Percentiles rank a stretch among this genome's conserved stretches.
phyloP scores from a whole-genome alignment of 2,888 invertebrate species.

The Homarus gammarus region DNA sequence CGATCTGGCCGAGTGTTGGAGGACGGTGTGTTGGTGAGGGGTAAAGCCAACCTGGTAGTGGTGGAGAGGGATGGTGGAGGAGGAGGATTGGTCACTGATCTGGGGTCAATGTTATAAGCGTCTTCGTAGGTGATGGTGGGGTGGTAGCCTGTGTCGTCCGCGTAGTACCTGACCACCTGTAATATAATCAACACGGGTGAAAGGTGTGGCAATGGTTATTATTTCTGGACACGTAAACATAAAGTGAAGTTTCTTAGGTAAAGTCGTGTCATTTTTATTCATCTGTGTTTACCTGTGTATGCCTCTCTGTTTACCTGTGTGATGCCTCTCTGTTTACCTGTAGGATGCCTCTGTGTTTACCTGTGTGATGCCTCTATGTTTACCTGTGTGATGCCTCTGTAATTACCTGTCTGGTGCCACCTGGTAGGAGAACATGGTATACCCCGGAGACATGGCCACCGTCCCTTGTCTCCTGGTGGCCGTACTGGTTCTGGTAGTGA shows the following conservation, averaged over 20 bases:
- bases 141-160: constrained; percentile 8
- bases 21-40: background rate
- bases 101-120: background rate
- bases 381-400: background rate
- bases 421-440: constrained; percentile 4
- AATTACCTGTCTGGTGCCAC: constrained; percentile 2
- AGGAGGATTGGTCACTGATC: background rate
- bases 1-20: background rate
- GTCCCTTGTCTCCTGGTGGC: constrained; percentile 5
- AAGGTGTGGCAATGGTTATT: too few relatives aligned
- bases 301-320: too few relatives aligned
- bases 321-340: too few relatives aligned
- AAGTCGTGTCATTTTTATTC: too few relatives aligned
- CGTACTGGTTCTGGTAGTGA: background rate
- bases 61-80: background rate
- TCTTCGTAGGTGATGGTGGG: background rate
- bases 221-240: too few relatives aligned
- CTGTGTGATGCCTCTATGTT: too few relatives aligned
- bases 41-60: too few relatives aligned
- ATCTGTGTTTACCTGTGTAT: too few relatives aligned
- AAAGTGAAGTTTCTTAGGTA: too few relatives aligned
- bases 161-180: constrained; percentile 7
- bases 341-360: too few relatives aligned
- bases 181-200: too few relatives aligned
- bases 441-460: background rate